Base-by-base conservation (phyloP, 1,140 invertebrate species). In the Chironomus tepperi region DNA sequence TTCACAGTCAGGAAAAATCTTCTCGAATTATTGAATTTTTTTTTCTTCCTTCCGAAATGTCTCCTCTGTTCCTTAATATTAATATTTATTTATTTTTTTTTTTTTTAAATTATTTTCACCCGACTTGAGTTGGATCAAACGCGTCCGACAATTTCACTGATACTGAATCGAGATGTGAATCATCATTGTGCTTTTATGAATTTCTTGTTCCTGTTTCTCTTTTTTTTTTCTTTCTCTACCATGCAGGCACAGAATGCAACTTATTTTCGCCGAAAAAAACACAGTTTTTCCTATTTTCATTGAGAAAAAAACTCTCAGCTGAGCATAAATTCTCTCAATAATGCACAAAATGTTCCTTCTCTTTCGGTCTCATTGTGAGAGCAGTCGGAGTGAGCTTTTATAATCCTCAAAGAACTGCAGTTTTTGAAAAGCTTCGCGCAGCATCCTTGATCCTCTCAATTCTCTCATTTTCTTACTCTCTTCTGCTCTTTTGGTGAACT, bases 141-240 rank as follows among this genome's bases (percentile, higher is more conserved):
- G 19, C 16, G 65, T 70, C 18, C 65, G 19, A 70, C 65, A 21
- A 70, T 70, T 70, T 70, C 18, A 70, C 65, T 70, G 65, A 70
- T 70, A 70, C 65, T 70, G 65, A 70, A 70, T 18, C 65, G 16
- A 18, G 16, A 21, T 70, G 65, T 18, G 19, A 70, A 9, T 18
- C 19, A 19, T 70, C 65, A 70, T 21, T 19, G 19, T 70, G 65
- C 65, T 70, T 70, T 70, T 70, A 70, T 70, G 65, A 70, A 18
- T 19, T 70, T 67, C n/a, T n/a, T 10, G n/a, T 18, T 70, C n/a
- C 47, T 57, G n/a, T 57, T 57, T n/a, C n/a, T n/a, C n/a, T n/a
- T n/a, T n/a, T n/a, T n/a, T n/a, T 15, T 57, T 12, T 57, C 10
- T 57, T 57, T 57, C 15, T 15, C 47, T 57, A 34, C 24, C 47